A percentile compares a stretch with the other conserved stretches of the same genome.
Conservation (phyloP, 2,888 invertebrate species). For the Yponomeuta malinellus region DNA sequence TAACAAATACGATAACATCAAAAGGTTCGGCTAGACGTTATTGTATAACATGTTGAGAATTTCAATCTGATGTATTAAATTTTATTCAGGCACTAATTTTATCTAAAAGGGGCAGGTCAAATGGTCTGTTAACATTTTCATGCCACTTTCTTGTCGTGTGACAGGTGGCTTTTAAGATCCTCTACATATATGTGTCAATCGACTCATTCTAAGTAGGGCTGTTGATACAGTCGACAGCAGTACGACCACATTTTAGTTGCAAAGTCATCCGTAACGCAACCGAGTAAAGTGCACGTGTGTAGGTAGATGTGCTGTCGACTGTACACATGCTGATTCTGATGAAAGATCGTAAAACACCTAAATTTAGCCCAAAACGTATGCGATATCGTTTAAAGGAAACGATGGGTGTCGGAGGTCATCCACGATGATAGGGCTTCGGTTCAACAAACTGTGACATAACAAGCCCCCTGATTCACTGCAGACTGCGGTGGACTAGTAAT, state of each 20-base stretch:
- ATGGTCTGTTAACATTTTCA: background rate
- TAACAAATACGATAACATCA: background rate
- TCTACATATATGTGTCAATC: background rate
- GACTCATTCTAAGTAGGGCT: background rate
- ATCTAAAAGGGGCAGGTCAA: slow-evolving; percentile 1
- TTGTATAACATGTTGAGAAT: background rate
- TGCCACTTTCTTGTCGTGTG: slow-evolving; percentile 6
- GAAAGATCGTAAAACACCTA: slow-evolving; percentile 7
- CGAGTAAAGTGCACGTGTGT: no score
- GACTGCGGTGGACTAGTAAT: background rate
- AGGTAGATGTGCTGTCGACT: no score
- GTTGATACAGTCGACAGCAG: background rate
- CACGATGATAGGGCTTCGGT: slow-evolving; percentile 25
- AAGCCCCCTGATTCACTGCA: background rate
- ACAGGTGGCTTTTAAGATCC: slow-evolving; percentile 4
- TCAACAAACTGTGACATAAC: slow-evolving; percentile 57
- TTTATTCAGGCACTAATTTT: background rate
- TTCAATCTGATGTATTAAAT: background rate
- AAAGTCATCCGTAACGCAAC: no score
- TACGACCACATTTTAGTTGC: no score
- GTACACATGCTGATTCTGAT: background rate
- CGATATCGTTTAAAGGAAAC: slow-evolving; percentile 39
- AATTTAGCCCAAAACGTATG: slow-evolving; percentile 44
- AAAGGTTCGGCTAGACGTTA: background rate
- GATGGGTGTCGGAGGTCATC: slow-evolving; percentile 54